Conservation (phyloP, 2,888 invertebrate species). For the Mesorhabditis sp. region DNA sequence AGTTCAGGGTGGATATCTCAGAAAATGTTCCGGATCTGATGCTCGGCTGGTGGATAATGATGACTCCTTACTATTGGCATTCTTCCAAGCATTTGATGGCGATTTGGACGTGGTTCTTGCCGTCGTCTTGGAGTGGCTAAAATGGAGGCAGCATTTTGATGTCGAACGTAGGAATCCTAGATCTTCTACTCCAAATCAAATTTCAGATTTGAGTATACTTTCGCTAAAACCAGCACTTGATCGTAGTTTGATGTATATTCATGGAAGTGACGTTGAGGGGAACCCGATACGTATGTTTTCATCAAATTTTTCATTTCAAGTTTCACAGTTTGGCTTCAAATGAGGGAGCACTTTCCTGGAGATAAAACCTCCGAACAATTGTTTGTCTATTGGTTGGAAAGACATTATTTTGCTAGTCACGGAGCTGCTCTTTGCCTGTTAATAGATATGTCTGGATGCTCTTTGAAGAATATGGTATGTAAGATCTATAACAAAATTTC, state of each 20-base stretch:
- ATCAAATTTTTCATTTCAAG: too few species aligned
- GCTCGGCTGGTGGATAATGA: constrained; percentile 31
- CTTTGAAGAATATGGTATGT: constrained; percentile 44
- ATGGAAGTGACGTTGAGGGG: constrained; percentile 38
- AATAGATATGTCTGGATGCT: constrained; percentile 44
- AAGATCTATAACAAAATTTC: background rate
- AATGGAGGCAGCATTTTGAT: constrained; percentile 43
- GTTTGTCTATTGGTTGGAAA: constrained; percentile 53
- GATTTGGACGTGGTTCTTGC: constrained; percentile 49
- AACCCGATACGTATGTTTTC: constrained; percentile 35
- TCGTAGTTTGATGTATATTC: constrained; percentile 44
- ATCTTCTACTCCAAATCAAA: background rate
- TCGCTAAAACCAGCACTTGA: constrained; percentile 39
- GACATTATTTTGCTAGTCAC: constrained; percentile 45
- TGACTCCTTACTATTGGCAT: constrained; percentile 41
- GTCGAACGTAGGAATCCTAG: constrained; percentile 36
- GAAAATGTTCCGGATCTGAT: constrained; percentile 19
- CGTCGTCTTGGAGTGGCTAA: constrained; percentile 46
- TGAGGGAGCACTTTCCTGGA: constrained; percentile 34
- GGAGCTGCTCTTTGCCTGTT: constrained; percentile 39
- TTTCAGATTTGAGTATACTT: constrained; percentile 42
- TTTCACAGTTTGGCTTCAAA: constrained; percentile 48
- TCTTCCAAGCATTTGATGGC: constrained; percentile 29
- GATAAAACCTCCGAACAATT: constrained; percentile 37
- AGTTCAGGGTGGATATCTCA: background rate